These are phyloP conservation scores for Antheraea mylitta DNA, from an alignment of 1,140 invertebrate species.

Conservation along the genomic window DNA sequence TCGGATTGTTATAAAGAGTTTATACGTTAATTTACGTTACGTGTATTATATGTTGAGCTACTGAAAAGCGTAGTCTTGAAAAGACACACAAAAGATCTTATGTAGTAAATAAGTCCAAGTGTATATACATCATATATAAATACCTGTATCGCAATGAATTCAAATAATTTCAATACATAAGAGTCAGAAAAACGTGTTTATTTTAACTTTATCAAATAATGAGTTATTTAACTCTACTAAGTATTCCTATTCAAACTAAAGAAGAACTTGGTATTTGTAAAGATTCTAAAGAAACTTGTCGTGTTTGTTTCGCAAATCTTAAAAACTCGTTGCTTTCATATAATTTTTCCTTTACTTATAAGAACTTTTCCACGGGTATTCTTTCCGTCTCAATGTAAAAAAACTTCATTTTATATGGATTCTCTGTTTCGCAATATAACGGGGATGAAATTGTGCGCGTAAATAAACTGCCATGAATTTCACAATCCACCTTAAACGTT, in stretches of 20 bases:
- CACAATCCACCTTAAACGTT: constrained; percentile 47
- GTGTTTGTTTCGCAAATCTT: background rate
- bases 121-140: too few species aligned
- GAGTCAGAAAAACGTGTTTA: background rate
- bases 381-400: constrained; percentile 20
- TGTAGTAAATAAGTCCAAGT: too few species aligned
- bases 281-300: background rate
- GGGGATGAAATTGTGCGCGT: constrained; percentile 48
- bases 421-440: constrained; percentile 26
- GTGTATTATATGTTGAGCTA: background rate
- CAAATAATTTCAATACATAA: background rate
- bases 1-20: too few species aligned
- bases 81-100: too few species aligned
- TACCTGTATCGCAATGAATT: too few species aligned
- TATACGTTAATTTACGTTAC: background rate
- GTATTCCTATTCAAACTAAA: background rate
- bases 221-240: background rate
- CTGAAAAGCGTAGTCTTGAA: background rate
- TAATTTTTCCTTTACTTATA: constrained; percentile 7
- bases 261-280: background rate
- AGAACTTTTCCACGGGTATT: constrained; percentile 14
- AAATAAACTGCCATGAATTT: constrained; percentile 46
- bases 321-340: background rate
- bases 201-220: background rate
- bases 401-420: constrained; percentile 30